Base-by-base conservation (phyloP, 2,888 invertebrate species). In the Spisula subtruncata region DNA sequence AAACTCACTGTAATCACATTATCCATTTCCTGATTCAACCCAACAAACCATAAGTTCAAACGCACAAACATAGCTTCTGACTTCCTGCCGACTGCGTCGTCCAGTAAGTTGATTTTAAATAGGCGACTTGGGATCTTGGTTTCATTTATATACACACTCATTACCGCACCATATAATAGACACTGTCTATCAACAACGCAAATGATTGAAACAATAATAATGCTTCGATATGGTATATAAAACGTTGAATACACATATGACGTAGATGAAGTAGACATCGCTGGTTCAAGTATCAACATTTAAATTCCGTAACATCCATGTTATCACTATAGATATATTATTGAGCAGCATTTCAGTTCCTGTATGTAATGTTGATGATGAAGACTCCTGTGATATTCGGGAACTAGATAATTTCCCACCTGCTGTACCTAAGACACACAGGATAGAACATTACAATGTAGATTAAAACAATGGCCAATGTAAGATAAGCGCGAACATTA, bases 341-440 rank as follows among this genome's bases (percentile, higher is more conserved):
- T 75, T 75, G 75, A 75, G 75, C 75, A 75, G 29, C 29, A 35
- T 75, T 75, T 32, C 35, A 18, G 75, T 35, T 35, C 32, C 29
- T 25, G 75, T 75, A 16, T 16, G 25, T 75, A 35, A 16, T 1
- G 75, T 25, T 75, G 32, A 32, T 35, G 75, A 75, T 35, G 75
- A 75, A 16, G 32, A 35, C 18, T 32, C 18, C 16, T 16, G 75
- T 75, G 75, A 75, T 18, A 18, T 18, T 0, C 18, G 14, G 35
- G 1, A 14, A 14, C 18, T 32, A 16, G 75, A 6, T 75, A 29
- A 32, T 75, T 75, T 75, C 75, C 75, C 75, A 16, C 75, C 75
- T 18, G 75, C 75, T 5, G 75, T 75, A 35, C 75, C 75, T 75
- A 16, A 75, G 6, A n/a, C n/a, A 12, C n/a, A 75, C 32, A 16